Evolutionary conservation across 2,888 invertebrate genomes (phyloP), one percentile per base, ranked within the genome.

Genomic region (Lampropteryx suffumata): DNA sequence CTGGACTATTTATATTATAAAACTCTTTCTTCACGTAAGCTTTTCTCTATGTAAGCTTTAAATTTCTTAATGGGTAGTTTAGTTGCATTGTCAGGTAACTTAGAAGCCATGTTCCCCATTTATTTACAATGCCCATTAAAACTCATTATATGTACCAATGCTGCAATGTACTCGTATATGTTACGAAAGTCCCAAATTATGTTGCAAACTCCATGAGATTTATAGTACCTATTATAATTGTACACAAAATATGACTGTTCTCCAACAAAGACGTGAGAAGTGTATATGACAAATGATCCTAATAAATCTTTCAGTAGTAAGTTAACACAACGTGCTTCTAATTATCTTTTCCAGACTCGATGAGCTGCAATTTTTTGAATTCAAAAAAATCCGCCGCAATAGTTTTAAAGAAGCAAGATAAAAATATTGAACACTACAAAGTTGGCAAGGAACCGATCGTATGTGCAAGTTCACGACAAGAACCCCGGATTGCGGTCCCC

Each of bases 291-390:
- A 57, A 60, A 57, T 55, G 47, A 52, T 55, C 27, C 36, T 36
- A 55, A 63, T 64, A 55, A 57, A 69, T 69, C 56, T 51, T 50
- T 55, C 47, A 55, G 57, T 55, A 51, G 46, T 64, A 62, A 58
- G 50, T 54, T 57, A 53, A 32, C 48, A 37, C 35, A 52, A 44
- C 52, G 39, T 57, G 52, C 58, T 61, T 61, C 52, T 65, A 71
- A 67, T 56, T 50, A 56, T 55, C 45, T 54, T 51, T 53, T 45
- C 45, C 24, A 43, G 42, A 10, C 27, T 43, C 50, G 17, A 36
- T 33, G 45, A 43, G 46, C 33, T 39, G 36, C 34, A 33, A 57
- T 13, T 13, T 32, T 12, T 4, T 1, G 12, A 32, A 7, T 3
- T 2, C 32, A 14, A 24, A 11, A 11, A 10, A 11, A 3, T n/a